Percentiles rank a stretch among this genome's conserved stretches.
Evolutionary conservation across 2,113 vertebrate genomes (phyloP).

Genomic region (Helogale parvula): DNA sequence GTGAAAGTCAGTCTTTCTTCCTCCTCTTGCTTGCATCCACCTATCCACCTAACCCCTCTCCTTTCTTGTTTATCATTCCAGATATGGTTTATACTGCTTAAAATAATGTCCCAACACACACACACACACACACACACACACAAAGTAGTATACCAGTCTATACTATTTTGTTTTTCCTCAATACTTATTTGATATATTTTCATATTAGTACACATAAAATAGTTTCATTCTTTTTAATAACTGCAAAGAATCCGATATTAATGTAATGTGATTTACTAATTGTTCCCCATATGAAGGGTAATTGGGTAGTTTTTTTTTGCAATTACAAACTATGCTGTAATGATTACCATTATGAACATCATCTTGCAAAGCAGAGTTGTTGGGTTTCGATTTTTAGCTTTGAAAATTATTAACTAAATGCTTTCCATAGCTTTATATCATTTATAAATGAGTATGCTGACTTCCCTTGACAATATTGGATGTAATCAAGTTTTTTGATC

Average conservation of each 20-base stretch:
- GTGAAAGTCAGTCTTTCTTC: background rate
- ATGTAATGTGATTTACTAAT: background rate
- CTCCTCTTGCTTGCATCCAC: background rate
- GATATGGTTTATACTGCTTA: background rate
- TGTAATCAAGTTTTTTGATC: background rate
- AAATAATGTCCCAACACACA: background rate
- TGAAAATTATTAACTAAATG: background rate
- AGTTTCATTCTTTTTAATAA: slow-evolving; percentile 40
- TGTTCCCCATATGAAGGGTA: background rate
- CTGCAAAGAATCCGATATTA: background rate
- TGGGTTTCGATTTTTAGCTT: background rate
- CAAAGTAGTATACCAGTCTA: background rate
- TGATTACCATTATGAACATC: background rate
- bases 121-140: background rate
- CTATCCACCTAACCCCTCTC: background rate
- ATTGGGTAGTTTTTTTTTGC: slow-evolving; percentile 24
- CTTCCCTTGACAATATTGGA: background rate
- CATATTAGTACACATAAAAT: background rate
- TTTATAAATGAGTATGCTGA: background rate
- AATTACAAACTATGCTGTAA: slow-evolving; percentile 15
- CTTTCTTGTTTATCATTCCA: slow-evolving; percentile 12
- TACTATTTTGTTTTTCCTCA: slow-evolving; percentile 16
- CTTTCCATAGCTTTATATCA: background rate
- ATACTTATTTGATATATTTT: background rate
- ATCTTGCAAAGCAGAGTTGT: background rate